These are phyloP conservation scores for Girardinus metallicus DNA, from an alignment of 2,797 vertebrate species.

Conservation along the genomic window DNA sequence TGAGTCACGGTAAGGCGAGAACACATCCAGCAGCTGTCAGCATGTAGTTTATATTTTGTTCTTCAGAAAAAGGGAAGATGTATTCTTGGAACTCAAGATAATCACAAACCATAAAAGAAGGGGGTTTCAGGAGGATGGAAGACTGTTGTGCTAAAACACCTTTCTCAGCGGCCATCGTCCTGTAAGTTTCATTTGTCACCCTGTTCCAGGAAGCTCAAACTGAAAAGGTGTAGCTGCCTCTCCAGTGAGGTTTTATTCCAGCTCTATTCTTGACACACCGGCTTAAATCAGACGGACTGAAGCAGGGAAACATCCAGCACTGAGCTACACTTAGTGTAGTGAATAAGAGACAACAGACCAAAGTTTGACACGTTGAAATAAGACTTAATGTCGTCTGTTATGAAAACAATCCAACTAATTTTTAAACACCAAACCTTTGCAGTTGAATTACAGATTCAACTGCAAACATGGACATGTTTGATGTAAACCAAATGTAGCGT, in stretches of 20 bases:
- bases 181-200: too few species aligned
- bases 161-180: not conserved
- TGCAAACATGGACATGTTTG: too few species aligned
- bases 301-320: not conserved
- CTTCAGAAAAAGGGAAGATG: not conserved
- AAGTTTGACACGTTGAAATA: not conserved
- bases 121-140: not conserved
- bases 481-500: too few species aligned
- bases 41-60: not conserved
- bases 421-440: too few species aligned
- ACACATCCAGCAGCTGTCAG: not conserved
- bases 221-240: not conserved
- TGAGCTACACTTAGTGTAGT: not conserved
- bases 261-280: not conserved
- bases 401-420: not conserved
- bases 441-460: too few species aligned
- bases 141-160: not conserved
- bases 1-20: conserved; percentile 1
- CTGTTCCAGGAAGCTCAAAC: not conserved
- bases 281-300: not conserved
- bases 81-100: not conserved
- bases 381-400: not conserved
- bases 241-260: not conserved
- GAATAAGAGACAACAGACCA: not conserved
- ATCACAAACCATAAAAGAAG: not conserved